Evolutionary conservation across 2,888 invertebrate species (phyloP).

Genomic region (Lymantria dispar): DNA sequence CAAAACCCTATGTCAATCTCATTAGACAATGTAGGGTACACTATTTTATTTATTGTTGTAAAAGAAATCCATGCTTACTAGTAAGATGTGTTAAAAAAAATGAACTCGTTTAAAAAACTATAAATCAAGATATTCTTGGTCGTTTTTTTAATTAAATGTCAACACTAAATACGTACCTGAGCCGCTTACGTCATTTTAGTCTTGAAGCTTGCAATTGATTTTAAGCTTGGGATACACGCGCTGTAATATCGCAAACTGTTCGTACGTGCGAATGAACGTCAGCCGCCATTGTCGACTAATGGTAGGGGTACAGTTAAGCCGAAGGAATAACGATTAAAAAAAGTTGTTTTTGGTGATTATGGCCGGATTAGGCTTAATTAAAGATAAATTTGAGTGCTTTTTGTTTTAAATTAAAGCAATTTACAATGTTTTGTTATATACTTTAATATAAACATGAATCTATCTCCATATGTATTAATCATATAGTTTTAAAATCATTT

Average conservation of each 20-base stretch:
- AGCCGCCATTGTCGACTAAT: constrained; percentile 56
- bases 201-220: constrained; percentile 12
- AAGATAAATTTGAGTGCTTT: not conserved
- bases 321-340: constrained; percentile 51
- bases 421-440: not conserved
- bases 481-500: too few species aligned
- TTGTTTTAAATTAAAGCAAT: not conserved
- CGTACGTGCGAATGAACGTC: constrained; percentile 52
- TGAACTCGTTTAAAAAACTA: not conserved
- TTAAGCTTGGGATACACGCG: constrained; percentile 46
- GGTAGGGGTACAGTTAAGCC: constrained; percentile 37
- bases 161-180: constrained; percentile 1
- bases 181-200: constrained; percentile 16
- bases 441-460: not conserved
- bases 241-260: constrained; percentile 45
- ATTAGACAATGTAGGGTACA: too few species aligned
- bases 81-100: too few species aligned
- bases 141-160: not conserved
- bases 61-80: too few species aligned
- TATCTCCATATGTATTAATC: too few species aligned
- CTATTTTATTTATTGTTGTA: too few species aligned
- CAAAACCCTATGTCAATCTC: too few species aligned
- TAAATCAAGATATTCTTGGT: not conserved
- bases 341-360: constrained; percentile 43
- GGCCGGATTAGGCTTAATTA: constrained; percentile 26